Conservation (phyloP, 2,113 vertebrate genomes). For the Corvus hawaiiensis region DNA sequence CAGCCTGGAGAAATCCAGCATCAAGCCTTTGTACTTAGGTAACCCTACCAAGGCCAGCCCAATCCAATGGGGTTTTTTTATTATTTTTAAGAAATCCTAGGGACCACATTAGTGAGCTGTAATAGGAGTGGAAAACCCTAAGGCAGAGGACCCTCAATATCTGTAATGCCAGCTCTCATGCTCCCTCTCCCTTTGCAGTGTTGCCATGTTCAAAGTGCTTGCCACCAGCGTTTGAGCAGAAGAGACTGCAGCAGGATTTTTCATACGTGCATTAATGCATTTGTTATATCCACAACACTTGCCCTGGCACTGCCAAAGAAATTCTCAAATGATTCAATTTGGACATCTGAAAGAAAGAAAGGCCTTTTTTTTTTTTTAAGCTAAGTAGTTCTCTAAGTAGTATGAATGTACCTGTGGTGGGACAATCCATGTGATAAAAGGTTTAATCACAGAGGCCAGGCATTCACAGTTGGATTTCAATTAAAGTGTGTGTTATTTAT, state of each 20-base stretch:
- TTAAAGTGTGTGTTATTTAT: slow-evolving; percentile 39
- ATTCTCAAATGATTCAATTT: background rate
- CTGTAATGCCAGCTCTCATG: background rate
- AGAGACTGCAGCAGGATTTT: background rate
- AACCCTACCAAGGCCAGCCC: background rate
- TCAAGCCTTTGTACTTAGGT: background rate
- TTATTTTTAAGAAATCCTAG: background rate
- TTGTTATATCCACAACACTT: background rate
- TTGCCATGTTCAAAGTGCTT: background rate
- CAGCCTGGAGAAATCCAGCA: background rate
- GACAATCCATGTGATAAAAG: background rate
- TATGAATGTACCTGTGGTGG: background rate
- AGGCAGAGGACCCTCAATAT: background rate
- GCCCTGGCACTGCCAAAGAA: background rate
- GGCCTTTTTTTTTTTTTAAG: background rate
- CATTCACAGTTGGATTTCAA: slow-evolving; percentile 15
- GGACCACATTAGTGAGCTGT: background rate
- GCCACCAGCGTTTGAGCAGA: background rate
- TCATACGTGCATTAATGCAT: accelerated
- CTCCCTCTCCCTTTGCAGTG: background rate
- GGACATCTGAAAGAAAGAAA: background rate
- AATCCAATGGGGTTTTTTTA: accelerated
- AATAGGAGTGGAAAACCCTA: background rate
- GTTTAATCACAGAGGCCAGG: slow-evolving; percentile 19
- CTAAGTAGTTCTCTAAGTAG: background rate